These are phyloP conservation scores for Thalpophila matura DNA, from an alignment of 2,888 invertebrate genomes.

Conservation along the genomic window DNA sequence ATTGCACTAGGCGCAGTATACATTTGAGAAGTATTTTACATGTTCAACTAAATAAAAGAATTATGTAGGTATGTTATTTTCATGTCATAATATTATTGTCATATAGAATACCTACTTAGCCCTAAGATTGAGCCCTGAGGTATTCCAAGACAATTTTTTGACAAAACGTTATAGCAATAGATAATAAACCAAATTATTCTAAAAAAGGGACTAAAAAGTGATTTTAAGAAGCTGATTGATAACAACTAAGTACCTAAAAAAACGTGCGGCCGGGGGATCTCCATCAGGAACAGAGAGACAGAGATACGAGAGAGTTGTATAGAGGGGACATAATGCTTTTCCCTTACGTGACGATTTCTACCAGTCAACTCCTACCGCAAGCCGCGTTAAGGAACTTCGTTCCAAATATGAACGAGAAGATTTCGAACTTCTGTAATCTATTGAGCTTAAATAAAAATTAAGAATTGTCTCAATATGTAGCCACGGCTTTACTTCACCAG, in stretches of 20 bases:
- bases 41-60: not conserved
- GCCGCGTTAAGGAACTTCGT: no score
- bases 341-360: no score
- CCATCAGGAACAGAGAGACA: no score
- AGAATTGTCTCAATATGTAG: slow-evolving; percentile 17
- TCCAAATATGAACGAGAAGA: not conserved
- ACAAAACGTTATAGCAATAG: no score
- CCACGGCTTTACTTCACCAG: slow-evolving; percentile 55
- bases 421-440: not conserved
- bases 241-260: no score
- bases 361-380: no score
- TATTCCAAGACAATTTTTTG: not conserved
- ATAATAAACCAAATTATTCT: not conserved
- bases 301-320: no score
- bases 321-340: no score
- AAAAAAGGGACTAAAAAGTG: not conserved
- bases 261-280: no score
- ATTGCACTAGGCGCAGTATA: slow-evolving; percentile 19
- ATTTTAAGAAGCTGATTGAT: no score
- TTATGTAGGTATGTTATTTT: not conserved
- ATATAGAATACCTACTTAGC: not conserved
- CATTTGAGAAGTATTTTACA: not conserved
- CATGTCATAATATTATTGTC: not conserved
- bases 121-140: slow-evolving; percentile 7
- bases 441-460: not conserved